Evolutionary conservation across 1,140 invertebrate genomes (phyloP).

Genomic region (Triops cancriformis): DNA sequence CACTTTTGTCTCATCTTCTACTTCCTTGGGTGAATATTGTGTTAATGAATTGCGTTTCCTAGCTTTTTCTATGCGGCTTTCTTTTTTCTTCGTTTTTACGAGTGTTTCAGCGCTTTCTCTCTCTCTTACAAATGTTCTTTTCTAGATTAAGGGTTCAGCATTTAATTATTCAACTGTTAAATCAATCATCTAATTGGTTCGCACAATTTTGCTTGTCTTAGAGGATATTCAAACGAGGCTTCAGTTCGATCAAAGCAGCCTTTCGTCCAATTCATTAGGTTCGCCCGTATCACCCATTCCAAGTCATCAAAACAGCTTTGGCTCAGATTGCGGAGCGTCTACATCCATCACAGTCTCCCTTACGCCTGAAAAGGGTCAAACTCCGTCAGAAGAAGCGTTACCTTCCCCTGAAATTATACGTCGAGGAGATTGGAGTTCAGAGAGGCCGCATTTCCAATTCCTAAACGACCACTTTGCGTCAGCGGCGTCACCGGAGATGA

Average conservation of each 20-base stretch:
- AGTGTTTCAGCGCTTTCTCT: too few species aligned
- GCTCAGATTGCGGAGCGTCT: not conserved
- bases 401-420: not conserved
- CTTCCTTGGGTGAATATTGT: not conserved
- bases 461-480: not conserved
- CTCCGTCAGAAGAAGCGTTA: not conserved
- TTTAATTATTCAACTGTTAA: too few species aligned
- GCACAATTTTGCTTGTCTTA: not conserved
- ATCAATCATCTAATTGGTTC: too few species aligned
- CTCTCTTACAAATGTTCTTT: too few species aligned
- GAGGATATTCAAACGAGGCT: not conserved
- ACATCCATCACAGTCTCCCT: not conserved
- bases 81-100: not conserved
- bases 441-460: not conserved
- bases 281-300: not conserved
- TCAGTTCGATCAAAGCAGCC: not conserved
- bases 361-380: not conserved
- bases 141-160: too few species aligned
- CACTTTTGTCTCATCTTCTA: not conserved
- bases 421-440: not conserved
- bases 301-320: not conserved
- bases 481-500: not conserved
- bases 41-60: not conserved
- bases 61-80: not conserved
- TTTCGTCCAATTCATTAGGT: not conserved